These are phyloP conservation scores for Nesometra sesokonis DNA, from an alignment of 35 echinoderm and acorn worm species.

Conservation along the genomic window DNA sequence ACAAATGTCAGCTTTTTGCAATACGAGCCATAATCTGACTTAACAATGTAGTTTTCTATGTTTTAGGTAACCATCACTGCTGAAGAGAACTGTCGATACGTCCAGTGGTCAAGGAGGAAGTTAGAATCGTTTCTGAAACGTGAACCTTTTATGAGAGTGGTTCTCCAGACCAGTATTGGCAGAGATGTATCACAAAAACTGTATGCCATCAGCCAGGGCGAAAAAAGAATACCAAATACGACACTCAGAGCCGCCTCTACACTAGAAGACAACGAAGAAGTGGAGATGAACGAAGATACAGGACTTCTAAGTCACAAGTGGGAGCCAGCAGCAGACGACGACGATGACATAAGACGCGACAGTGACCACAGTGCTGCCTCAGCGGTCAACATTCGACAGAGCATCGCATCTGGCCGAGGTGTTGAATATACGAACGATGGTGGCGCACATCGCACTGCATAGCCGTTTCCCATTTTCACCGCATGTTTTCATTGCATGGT, in stretches of 20 bases:
- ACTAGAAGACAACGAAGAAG: constrained; percentile 71
- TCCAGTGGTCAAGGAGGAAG: constrained; percentile 59
- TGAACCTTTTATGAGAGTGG: constrained; percentile 52
- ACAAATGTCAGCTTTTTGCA: too few relatives aligned
- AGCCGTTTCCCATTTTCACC: background rate
- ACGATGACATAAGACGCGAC: constrained; percentile 35
- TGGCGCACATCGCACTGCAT: background rate
- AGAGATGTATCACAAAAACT: constrained; percentile 84
- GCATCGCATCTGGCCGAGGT: constrained; percentile 76
- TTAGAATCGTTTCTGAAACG: constrained; percentile 63
- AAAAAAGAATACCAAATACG: constrained; percentile 38
- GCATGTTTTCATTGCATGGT: background rate
- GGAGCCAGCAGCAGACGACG: background rate
- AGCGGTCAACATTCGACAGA: constrained; percentile 81
- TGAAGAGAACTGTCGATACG: constrained; percentile 75
- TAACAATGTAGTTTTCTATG: background rate
- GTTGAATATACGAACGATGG: background rate
- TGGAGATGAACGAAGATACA: constrained; percentile 46
- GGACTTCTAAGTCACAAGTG: background rate
- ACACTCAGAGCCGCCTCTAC: constrained; percentile 46
- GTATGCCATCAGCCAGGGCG: constrained; percentile 64
- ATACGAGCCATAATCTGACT: too few relatives aligned
- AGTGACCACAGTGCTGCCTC: constrained; percentile 59
- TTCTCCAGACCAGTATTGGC: constrained; percentile 69
- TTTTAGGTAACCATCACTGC: constrained; percentile 79